Conservation (phyloP, 30 jellyfish, hydroid and myxozoan species). For the Cassiopea andromeda region DNA sequence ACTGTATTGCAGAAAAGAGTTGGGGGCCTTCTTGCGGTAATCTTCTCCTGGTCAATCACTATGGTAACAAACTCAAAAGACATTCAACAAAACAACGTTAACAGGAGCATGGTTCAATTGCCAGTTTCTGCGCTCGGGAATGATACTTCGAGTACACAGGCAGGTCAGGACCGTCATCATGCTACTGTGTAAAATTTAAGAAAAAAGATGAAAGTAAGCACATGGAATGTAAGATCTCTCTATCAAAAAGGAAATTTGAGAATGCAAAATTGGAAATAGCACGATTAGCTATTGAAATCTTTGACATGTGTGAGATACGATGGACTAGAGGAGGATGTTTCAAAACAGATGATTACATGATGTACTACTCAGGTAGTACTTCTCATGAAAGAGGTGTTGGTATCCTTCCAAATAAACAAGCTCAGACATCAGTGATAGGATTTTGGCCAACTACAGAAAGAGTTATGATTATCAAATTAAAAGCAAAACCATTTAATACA, state of each 20-base stretch:
- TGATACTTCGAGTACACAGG: conserved; percentile 18
- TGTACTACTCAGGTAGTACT: conserved; percentile 20
- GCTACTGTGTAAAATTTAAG: neutral
- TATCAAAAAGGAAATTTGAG: too few relatives aligned
- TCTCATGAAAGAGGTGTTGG: conserved; percentile 5
- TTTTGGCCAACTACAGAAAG: too few relatives aligned
- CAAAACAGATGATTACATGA: neutral
- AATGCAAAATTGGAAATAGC: neutral
- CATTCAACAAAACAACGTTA: too few relatives aligned
- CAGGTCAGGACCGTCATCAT: conserved; percentile 2
- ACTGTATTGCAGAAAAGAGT: neutral
- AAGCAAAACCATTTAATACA: conserved; percentile 1
- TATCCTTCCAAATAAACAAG: neutral
- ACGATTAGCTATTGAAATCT: conserved; percentile 4
- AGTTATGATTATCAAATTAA: too few relatives aligned
- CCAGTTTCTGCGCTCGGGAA: neutral
- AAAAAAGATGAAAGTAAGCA: too few relatives aligned
- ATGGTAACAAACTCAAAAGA: neutral
- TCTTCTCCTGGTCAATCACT: neutral
- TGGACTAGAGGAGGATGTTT: neutral
- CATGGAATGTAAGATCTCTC: too few relatives aligned
- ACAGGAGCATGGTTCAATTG: neutral
- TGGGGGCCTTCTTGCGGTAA: too few relatives aligned
- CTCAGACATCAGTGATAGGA: neutral
- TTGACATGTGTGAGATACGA: conserved; percentile 27